Conservation (phyloP, 2,797 vertebrate genomes). For the Falco peregrinus region DNA sequence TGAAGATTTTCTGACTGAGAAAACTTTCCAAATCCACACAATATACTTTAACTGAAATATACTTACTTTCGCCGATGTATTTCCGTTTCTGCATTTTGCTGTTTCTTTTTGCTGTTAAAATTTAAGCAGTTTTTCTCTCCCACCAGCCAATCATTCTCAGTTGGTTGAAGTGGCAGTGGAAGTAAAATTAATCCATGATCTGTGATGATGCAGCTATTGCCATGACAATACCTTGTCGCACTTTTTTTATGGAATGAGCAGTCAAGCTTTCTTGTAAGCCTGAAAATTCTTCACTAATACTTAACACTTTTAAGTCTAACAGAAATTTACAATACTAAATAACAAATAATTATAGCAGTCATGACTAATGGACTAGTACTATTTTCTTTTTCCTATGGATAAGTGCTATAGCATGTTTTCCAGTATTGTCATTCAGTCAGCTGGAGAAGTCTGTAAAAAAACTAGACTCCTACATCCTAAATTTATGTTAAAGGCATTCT, state of each 20-base stretch:
- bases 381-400: background rate
- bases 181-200: background rate
- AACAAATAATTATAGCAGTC: background rate
- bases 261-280: background rate
- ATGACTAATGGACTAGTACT: background rate
- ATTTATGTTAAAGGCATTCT: background rate
- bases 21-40: conserved; percentile 3
- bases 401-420: background rate
- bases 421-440: background rate
- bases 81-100: background rate
- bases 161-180: background rate
- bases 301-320: background rate
- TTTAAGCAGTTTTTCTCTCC: background rate
- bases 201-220: background rate
- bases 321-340: background rate
- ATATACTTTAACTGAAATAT: conserved; percentile 1
- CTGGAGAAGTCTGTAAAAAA: background rate
- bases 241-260: background rate
- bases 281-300: background rate
- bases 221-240: background rate
- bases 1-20: conserved; percentile 15
- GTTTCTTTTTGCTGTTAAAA: background rate
- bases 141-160: background rate
- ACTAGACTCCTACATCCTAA: background rate
- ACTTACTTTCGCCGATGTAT: background rate